Evolutionary conservation across 2,797 vertebrate species (phyloP), one percentile per base, ranked within the genome.

Genomic region (Gymnoscopelus braueri): DNA sequence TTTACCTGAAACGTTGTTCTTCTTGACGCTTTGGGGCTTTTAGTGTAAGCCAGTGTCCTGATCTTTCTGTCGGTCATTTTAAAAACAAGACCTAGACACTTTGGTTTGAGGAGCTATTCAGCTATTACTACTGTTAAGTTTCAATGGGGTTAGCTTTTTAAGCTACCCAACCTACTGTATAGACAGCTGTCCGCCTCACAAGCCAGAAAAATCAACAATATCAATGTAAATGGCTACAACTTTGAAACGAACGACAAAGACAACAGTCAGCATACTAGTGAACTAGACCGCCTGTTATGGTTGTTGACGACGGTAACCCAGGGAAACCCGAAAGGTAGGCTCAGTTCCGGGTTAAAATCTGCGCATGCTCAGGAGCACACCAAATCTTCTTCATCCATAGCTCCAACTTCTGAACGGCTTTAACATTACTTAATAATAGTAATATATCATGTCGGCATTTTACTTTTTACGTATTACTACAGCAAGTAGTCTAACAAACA

Each of bases 1-100:
- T 71, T 70, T 89, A 97, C 96, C 95, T 97, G 96, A 75, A 98
- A 98, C 44, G 92, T 92, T 29, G 95, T 96, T 87, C 95, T 95
- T 88, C 87, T 95, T 47, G 95, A 87, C 57, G 89, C 83, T 87
- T 94, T 96, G 1, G 94, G 95, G 60, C 94, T 96, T 84, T 94
- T 95, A 5, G 83, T 91, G 77, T 96, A 93, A 19, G 95, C 95
- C 75, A 97, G 91, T 19, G 91, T 95, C 52, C 80, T 70, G 60
- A 91, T 82, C 32, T 90, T 80, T 48, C 91, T 89, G 39, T 89
- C 82, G 19, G 93, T 93, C 95, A 96, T 95, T 56, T 50, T 82
- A 56, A 67, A 63, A 78, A 69, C 65, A 23, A 51, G 3, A 1
- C 72, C 57, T 19, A 55, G 3, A 24, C 53, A 12, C 3, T 24